Base-by-base conservation (phyloP, 2,888 invertebrate species). In the Julus scandinavius region DNA sequence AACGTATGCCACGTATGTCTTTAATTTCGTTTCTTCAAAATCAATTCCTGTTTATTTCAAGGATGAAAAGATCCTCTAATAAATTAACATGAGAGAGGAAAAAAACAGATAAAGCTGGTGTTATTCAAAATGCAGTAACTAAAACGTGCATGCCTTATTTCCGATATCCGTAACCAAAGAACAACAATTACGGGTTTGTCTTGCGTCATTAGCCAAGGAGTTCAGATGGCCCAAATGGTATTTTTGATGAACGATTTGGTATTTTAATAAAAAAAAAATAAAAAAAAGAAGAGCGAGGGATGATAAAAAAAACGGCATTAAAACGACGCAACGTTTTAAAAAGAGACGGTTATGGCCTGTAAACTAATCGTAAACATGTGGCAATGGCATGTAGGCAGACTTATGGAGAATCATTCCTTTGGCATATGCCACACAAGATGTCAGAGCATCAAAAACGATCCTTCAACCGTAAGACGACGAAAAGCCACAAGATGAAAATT, bases 301-400 rank as follows among this genome's bases (percentile, higher is more conserved):
- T 72, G 29, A 29, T 29, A 29, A 15, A 63, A 15, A 63, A 72
- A 29, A 72, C 29, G 72, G 29, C 72, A 72, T 29, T 72, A 72
- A 72, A 72, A 72, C 72, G 29, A n/a, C 29, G 20, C 29, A 72
- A 72, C 72, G 29, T 72, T 72, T 50, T 72, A 29, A n/a, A 29
- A 72, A n/a, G 29, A 72, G 72, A 72, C 29, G 72, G 72, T 72
- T 72, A 72, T 72, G 72, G 72, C 72, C 72, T 72, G 72, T 72
- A 72, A 72, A 72, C 72, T 72, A 72, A 72, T 72, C 72, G 72
- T 72, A 72, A 72, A 72, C 72, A 72, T 72, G 72, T 72, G 72
- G 72, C 29, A 72, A 11, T 72, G 72, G 72, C 72, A 72, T 72
- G 58, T 58, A 58, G 58, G 58, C 58, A 58, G 58, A 54, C 54